Evolutionary conservation across 2,888 invertebrate genomes (phyloP).

Genomic region (Fabriciana adippe): DNA sequence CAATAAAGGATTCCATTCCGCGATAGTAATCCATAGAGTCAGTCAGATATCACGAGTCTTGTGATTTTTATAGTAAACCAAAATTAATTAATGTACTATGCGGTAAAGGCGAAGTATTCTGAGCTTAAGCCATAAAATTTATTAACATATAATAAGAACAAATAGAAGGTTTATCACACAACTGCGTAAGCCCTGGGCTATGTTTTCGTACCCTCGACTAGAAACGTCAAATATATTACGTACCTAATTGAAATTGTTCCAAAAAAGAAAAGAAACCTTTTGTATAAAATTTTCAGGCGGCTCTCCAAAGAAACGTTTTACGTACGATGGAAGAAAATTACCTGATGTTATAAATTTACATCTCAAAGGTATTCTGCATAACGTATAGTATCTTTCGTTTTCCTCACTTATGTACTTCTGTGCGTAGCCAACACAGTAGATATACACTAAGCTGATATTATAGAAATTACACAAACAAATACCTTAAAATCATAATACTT

Average conservation of each 20-base stretch:
- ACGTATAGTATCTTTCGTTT: constrained; percentile 7
- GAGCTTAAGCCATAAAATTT: no score
- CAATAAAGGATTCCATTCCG: no score
- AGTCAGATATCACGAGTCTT: no score
- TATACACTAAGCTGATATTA: constrained; percentile 7
- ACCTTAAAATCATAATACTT: no score
- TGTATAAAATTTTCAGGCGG: constrained; percentile 58
- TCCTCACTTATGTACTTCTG: constrained; percentile 5
- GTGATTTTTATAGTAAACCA: no score
- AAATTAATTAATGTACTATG: no score
- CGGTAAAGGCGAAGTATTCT: no score
- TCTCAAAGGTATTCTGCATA: constrained; percentile 68
- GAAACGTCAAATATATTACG: neutral
- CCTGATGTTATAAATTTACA: constrained; percentile 75
- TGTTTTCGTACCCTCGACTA: neutral
- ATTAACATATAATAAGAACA: no score
- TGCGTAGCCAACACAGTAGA: constrained; percentile 24
- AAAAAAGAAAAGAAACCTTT: constrained; percentile 6
- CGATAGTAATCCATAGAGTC: no score
- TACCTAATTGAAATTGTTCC: neutral
- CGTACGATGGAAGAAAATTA: constrained; percentile 72
- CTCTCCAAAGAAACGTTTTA: constrained; percentile 63
- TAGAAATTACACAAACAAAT: neutral
- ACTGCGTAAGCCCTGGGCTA: no score
- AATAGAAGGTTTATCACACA: no score